These are phyloP conservation scores for Teinopalpus imperialis DNA, from an alignment of 2,888 invertebrate genomes.

Conservation along the genomic window DNA sequence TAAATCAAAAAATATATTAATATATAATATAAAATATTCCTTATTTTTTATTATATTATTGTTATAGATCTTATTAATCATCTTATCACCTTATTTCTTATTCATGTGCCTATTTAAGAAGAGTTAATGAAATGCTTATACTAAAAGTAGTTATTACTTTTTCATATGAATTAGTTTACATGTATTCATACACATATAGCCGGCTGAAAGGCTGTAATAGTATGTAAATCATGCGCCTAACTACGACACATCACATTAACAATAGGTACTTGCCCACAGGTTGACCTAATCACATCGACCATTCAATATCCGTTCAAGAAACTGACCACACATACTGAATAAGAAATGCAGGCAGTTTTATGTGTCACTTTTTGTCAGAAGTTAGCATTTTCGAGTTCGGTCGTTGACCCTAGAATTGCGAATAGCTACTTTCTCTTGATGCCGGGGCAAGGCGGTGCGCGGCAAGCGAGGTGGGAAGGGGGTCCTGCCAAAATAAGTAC, in stretches of 20 bases:
- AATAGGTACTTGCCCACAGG: slow-evolving; percentile 46
- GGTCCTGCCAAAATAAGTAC: slow-evolving; percentile 80
- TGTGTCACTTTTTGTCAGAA: slow-evolving; percentile 79
- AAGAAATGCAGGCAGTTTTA: slow-evolving; percentile 72
- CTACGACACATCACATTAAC: slow-evolving; percentile 31
- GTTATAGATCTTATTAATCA: too few species aligned
- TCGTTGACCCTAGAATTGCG: slow-evolving; percentile 79
- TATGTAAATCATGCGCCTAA: not conserved
- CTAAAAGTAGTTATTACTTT: too few species aligned
- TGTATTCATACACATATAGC: too few species aligned
- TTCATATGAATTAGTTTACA: too few species aligned
- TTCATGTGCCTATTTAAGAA: too few species aligned
- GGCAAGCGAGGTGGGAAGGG: slow-evolving; percentile 60
- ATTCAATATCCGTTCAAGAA: slow-evolving; percentile 68
- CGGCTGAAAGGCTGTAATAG: not conserved
- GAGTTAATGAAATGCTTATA: too few species aligned
- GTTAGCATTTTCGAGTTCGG: slow-evolving; percentile 78
- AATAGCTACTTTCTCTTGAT: slow-evolving; percentile 79
- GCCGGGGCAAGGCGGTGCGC: slow-evolving; percentile 56
- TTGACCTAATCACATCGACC: slow-evolving; percentile 62
- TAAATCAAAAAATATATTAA: too few species aligned
- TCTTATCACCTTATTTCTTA: too few species aligned
- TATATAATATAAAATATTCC: too few species aligned
- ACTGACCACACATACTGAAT: slow-evolving; percentile 76
- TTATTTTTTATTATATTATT: too few species aligned